A percentile compares a stretch with the other conserved stretches of the same genome.
Conservation (phyloP, 1,140 invertebrate genomes). For the Lineus longissimus region DNA sequence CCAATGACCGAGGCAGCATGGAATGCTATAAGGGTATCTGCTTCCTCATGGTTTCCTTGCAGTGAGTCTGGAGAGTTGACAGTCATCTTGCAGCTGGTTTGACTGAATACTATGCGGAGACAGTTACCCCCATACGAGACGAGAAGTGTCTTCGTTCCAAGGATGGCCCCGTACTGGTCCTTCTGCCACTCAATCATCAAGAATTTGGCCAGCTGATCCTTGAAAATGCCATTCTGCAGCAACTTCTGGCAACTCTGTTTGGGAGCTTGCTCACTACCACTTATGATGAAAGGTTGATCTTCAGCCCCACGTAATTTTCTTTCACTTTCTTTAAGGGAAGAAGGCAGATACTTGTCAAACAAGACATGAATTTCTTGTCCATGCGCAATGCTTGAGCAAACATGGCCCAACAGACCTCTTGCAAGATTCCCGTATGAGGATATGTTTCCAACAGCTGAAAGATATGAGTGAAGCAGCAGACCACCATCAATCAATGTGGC, state of each 20-base stretch:
- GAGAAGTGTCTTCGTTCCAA: conserved; percentile 6
- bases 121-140: conserved; percentile 10
- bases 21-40: conserved; percentile 9
- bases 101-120: background rate
- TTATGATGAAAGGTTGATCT: conserved; percentile 7
- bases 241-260: conserved; percentile 9
- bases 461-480: conserved; percentile 9
- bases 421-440: conserved; percentile 8
- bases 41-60: conserved; percentile 8
- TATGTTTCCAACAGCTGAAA: conserved; percentile 9
- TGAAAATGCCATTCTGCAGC: conserved; percentile 5
- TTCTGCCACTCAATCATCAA: conserved; percentile 11
- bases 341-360: background rate
- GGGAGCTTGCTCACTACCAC: conserved; percentile 5
- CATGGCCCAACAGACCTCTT: background rate
- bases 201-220: conserved; percentile 11
- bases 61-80: background rate
- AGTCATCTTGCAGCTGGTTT: background rate
- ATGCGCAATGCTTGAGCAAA: background rate
- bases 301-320: conserved; percentile 4
- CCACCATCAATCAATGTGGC: conserved; percentile 15
- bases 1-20: background rate
- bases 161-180: background rate
- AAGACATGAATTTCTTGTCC: conserved; percentile 3
- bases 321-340: conserved; percentile 9